These are phyloP conservation scores for Drymonia ruficornis DNA, from an alignment of 2,888 invertebrate species.

Conservation along the genomic window DNA sequence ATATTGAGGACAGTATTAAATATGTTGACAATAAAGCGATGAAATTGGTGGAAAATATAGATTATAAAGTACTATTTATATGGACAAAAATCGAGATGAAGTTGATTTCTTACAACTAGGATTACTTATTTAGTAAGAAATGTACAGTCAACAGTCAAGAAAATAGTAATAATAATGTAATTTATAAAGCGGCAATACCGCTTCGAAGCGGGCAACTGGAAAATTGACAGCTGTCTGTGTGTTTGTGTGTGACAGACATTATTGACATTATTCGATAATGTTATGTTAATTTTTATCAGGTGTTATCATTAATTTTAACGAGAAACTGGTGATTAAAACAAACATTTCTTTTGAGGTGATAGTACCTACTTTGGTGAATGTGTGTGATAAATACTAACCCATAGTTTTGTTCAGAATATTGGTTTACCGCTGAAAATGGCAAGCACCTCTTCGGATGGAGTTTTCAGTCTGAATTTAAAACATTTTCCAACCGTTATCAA, in stretches of 20 bases:
- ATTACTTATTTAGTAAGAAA: constrained; percentile 3
- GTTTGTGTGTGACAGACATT: too few relatives aligned
- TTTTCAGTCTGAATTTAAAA: constrained; percentile 51
- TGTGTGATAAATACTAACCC: constrained; percentile 16
- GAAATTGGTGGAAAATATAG: constrained; percentile 27
- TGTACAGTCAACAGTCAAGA: constrained; percentile 19
- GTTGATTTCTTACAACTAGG: background rate
- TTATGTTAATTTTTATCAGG: too few relatives aligned
- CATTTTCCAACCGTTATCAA: constrained; percentile 82
- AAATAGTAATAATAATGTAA: constrained; percentile 20
- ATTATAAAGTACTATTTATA: constrained; percentile 17
- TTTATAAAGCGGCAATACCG: constrained; percentile 46
- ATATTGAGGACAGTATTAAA: constrained; percentile 35
- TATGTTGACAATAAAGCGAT: constrained; percentile 72
- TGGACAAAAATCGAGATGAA: background rate
- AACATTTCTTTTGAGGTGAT: constrained; percentile 12
- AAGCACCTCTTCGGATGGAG: constrained; percentile 42
- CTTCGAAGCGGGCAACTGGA: constrained; percentile 41
- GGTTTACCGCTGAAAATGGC: constrained; percentile 51
- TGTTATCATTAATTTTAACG: too few relatives aligned
- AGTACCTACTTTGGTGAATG: constrained; percentile 30
- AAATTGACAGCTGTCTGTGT: constrained; percentile 32
- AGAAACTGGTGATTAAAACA: background rate
- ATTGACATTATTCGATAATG: background rate
- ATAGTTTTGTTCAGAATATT: constrained; percentile 14